These are phyloP conservation scores for Apodemia zela DNA, from an alignment of 2,888 invertebrate genomes.

Conservation along the genomic window DNA sequence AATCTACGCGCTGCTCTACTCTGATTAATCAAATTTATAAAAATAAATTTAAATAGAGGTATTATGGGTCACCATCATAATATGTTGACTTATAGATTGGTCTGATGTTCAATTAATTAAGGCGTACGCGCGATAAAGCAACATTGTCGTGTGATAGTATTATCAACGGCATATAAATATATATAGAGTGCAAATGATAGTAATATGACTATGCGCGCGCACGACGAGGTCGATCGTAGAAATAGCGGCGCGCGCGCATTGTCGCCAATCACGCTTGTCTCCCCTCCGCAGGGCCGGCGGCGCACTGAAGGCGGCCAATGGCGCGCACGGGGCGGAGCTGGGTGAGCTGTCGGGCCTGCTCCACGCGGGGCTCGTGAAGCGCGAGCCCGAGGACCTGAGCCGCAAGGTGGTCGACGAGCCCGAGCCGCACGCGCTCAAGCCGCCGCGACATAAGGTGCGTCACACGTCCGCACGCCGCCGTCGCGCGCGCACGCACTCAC, in stretches of 20 bases:
- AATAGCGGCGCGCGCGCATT: conserved; percentile 58
- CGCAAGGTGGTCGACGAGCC: conserved; percentile 84
- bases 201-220: conserved; percentile 55
- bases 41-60: no score
- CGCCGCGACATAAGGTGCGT: conserved; percentile 84
- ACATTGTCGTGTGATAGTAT: conserved; percentile 11
- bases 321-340: conserved; percentile 85
- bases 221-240: conserved; percentile 43
- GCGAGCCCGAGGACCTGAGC: conserved; percentile 91
- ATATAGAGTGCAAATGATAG: conserved; percentile 45
- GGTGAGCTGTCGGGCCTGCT: conserved; percentile 81
- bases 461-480: conserved; percentile 77
- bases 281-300: conserved; percentile 83
- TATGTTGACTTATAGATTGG: no score
- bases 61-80: no score
- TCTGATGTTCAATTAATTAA: background rate
- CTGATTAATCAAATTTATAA: no score
- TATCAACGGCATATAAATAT: conserved; percentile 17
- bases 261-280: conserved; percentile 72
- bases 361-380: conserved; percentile 86
- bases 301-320: conserved; percentile 83
- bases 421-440: conserved; percentile 81
- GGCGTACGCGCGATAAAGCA: background rate
- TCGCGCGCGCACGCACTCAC: conserved; percentile 78
- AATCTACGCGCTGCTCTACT: no score